Conservation (phyloP, 1,140 invertebrate genomes). For the Aphidius ervi region DNA sequence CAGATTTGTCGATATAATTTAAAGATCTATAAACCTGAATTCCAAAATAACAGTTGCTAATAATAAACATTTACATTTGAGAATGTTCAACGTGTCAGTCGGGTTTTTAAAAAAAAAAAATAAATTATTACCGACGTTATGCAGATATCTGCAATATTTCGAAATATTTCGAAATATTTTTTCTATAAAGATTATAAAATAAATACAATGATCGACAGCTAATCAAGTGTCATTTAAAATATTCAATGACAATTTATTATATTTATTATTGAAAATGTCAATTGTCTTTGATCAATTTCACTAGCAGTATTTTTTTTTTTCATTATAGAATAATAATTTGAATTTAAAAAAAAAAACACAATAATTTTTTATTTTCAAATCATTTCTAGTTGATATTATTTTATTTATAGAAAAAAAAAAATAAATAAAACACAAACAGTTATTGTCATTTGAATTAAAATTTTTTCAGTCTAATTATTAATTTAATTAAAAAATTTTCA, state of each 20-base stretch:
- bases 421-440: slow-evolving; percentile 13
- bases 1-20: background rate
- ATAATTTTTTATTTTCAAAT: slow-evolving; percentile 26
- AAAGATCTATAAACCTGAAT: slow-evolving; percentile 6
- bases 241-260: slow-evolving; percentile 10
- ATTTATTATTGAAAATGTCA: background rate
- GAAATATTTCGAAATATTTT: background rate
- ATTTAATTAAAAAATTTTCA: too few relatives aligned
- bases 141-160: background rate
- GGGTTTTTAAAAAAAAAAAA: background rate
- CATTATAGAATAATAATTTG: too few relatives aligned
- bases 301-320: too few relatives aligned
- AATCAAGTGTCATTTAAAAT: too few relatives aligned
- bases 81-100: too few relatives aligned
- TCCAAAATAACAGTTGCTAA: slow-evolving; percentile 8
- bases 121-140: background rate
- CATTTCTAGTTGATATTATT: slow-evolving; percentile 41
- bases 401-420: slow-evolving; percentile 23
- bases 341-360: too few relatives aligned
- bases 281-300: too few relatives aligned
- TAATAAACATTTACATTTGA: slow-evolving; percentile 2
- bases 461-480: background rate
- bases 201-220: too few relatives aligned
- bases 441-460: slow-evolving; percentile 2
- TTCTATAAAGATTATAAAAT: background rate